Conservation (phyloP, 2,888 invertebrate species). For the Acrobasis repandana region DNA sequence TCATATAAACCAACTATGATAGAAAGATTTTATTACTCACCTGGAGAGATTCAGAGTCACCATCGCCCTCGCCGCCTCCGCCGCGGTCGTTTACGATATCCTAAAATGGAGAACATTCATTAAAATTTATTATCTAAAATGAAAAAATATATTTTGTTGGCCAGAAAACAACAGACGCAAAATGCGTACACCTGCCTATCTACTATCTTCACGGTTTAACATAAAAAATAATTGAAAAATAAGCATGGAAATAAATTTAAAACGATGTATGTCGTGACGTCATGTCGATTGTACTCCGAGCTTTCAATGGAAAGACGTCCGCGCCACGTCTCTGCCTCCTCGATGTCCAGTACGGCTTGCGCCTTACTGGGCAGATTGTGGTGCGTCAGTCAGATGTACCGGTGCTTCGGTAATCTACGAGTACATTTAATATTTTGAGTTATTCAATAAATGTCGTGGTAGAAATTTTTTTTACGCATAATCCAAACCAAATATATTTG, state of each 20-base stretch:
- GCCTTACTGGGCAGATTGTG: too few species aligned
- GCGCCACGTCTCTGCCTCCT: too few species aligned
- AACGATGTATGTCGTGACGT: neutral
- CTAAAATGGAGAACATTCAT: constrained; percentile 41
- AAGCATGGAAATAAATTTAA: neutral
- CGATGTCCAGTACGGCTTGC: too few species aligned
- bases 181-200: too few species aligned
- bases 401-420: too few species aligned
- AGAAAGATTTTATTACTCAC: constrained; percentile 42
- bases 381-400: too few species aligned
- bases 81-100: constrained; percentile 76
- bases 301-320: too few species aligned
- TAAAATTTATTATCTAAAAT: neutral
- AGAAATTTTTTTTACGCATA: neutral
- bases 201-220: too few species aligned
- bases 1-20: neutral
- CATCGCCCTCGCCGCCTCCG: constrained; percentile 69
- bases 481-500: neutral
- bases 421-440: too few species aligned
- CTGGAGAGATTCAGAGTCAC: constrained; percentile 59
- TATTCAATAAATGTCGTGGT: too few species aligned
- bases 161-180: neutral
- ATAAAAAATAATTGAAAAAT: too few species aligned
- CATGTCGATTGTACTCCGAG: too few species aligned
- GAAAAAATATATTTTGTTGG: neutral